Evolutionary conservation across 1,140 invertebrate genomes (phyloP).

Genomic region (Zaprionus lachaisei): DNA sequence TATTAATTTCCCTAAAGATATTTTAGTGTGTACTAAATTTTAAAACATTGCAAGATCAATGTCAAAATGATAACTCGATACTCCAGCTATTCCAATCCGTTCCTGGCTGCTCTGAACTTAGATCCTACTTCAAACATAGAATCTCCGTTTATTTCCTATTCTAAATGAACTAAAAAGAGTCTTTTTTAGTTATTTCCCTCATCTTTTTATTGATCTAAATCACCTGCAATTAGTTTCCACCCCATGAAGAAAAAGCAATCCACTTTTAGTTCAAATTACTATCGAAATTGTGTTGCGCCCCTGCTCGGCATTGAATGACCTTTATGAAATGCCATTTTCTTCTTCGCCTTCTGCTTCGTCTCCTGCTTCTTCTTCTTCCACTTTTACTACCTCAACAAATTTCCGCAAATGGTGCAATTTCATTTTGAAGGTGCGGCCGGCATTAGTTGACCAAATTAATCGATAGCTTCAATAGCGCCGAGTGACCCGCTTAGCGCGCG

Average conservation of each 20-base stretch:
- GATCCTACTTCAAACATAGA: background rate
- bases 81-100: background rate
- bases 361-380: slow-evolving; percentile 8
- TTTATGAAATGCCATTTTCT: slow-evolving; percentile 55
- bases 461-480: slow-evolving; percentile 68
- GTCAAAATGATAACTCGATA: background rate
- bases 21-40: background rate
- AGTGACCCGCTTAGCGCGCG: slow-evolving; percentile 66
- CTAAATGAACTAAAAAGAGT: background rate
- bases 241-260: background rate
- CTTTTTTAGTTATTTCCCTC: background rate
- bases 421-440: slow-evolving; percentile 70
- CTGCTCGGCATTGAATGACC: slow-evolving; percentile 55
- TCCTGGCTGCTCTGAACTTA: background rate
- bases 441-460: slow-evolving; percentile 72
- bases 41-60: background rate
- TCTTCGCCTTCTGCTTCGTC: background rate
- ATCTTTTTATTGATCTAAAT: background rate
- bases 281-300: slow-evolving; percentile 9
- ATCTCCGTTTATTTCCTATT: background rate
- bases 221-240: background rate
- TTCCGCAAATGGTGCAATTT: slow-evolving; percentile 79
- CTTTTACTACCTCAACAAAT: slow-evolving; percentile 58
- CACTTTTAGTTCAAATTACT: background rate
- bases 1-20: background rate